Percentiles rank a stretch among this genome's conserved stretches.
Conservation (phyloP, 1,140 invertebrate species). For the Macrostomum lignano region DNA sequence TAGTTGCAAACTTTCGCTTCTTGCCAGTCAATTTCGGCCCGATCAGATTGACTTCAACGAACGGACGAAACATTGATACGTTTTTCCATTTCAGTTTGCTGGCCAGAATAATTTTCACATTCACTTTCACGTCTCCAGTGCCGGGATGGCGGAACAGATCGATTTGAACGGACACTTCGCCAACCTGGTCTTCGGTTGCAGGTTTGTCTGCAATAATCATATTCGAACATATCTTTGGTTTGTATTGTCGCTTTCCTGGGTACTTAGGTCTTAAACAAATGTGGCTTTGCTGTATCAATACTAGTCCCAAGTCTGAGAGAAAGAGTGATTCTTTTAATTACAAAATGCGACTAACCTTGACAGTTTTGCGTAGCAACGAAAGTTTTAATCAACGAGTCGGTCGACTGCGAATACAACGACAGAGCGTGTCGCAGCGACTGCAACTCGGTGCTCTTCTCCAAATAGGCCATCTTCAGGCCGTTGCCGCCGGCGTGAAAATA, state of each 20-base stretch:
- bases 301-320: background rate
- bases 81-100: conserved; percentile 93
- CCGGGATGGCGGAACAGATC: conserved; percentile 4
- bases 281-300: background rate
- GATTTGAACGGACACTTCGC: conserved; percentile 2
- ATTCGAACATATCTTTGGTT: too few relatives aligned
- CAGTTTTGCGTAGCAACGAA: conserved; percentile 82
- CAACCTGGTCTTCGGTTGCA: conserved; percentile 1
- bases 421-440: conserved; percentile 85
- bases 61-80: conserved; percentile 3
- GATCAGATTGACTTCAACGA: conserved; percentile 2
- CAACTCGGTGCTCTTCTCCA: conserved; percentile 84
- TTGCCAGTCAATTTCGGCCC: background rate
- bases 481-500: conserved; percentile 96
- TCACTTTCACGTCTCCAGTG: conserved; percentile 5
- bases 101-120: conserved; percentile 26
- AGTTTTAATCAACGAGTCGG: conserved; percentile 90
- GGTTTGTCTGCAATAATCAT: conserved; percentile 3
- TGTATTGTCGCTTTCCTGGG: too few relatives aligned
- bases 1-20: conserved; percentile 1
- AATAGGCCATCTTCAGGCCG: conserved; percentile 93
- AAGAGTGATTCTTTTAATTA: conserved; percentile 1
- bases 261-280: too few relatives aligned
- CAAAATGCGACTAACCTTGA: conserved; percentile 43
- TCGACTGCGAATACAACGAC: conserved; percentile 93